Percentiles rank a stretch among this genome's conserved stretches.
phyloP scores from a whole-genome alignment of 2,888 invertebrate genomes.

The Dynastes tityus region DNA sequence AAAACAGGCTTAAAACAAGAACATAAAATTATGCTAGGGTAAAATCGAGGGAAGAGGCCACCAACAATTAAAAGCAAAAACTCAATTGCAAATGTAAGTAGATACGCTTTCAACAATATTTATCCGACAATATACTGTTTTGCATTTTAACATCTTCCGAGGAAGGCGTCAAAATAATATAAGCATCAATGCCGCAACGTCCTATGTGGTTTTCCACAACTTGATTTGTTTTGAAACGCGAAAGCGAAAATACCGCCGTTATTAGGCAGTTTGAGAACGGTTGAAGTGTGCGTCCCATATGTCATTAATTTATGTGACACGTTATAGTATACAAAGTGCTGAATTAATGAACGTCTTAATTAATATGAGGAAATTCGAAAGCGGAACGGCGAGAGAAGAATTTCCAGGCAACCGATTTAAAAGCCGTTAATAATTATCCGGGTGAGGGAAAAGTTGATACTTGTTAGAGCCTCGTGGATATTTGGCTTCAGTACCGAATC shows the following conservation, averaged over 20 bases:
- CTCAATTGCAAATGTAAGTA: too few species aligned
- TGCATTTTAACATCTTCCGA: too few species aligned
- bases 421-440: slow-evolving; percentile 27
- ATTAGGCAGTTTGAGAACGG: slow-evolving; percentile 24
- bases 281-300: slow-evolving; percentile 22
- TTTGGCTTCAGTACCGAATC: slow-evolving; percentile 51
- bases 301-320: slow-evolving; percentile 31
- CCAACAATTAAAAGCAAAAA: too few species aligned
- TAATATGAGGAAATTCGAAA: slow-evolving; percentile 22
- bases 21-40: too few species aligned
- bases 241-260: neutral
- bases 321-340: slow-evolving; percentile 25
- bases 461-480: slow-evolving; percentile 47
- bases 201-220: neutral
- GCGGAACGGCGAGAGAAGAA: slow-evolving; percentile 13
- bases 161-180: too few species aligned
- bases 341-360: slow-evolving; percentile 47
- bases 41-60: too few species aligned
- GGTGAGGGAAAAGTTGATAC: slow-evolving; percentile 41
- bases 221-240: slow-evolving; percentile 14
- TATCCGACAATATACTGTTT: too few species aligned
- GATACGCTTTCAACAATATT: neutral
- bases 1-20: too few species aligned
- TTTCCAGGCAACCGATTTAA: slow-evolving; percentile 35
- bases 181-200: too few species aligned